phyloP scores from a whole-genome alignment of 2,797 vertebrate genomes.

The Chaenodraco wilsoni region DNA sequence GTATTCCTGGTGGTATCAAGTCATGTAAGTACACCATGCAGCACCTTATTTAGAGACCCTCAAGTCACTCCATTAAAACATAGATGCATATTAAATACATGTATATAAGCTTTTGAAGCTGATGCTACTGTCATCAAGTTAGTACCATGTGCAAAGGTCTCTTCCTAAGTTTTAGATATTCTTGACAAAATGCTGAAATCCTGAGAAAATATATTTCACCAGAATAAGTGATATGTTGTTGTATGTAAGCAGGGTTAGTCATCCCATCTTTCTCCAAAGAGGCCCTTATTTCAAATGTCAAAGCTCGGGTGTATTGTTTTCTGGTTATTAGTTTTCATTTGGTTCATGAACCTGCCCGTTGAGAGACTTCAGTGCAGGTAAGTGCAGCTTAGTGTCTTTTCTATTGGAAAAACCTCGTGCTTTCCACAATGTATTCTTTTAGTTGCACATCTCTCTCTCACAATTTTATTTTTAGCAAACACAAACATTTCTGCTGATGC shows the following conservation, averaged over 20 bases:
- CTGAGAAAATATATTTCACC: background rate
- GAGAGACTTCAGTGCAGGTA: background rate
- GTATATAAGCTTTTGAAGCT: too few relatives aligned
- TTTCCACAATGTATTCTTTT: background rate
- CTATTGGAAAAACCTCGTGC: background rate
- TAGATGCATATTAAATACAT: background rate
- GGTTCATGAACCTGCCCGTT: background rate
- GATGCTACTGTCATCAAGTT: background rate
- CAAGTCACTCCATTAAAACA: background rate
- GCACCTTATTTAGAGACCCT: too few relatives aligned
- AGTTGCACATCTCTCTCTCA: background rate
- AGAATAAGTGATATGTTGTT: background rate
- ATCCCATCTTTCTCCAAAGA: background rate
- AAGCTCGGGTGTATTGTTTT: background rate
- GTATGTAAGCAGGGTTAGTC: background rate
- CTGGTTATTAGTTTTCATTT: background rate
- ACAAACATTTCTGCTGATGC: background rate
- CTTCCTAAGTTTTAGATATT: background rate
- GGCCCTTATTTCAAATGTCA: conserved; percentile 14
- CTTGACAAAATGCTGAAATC: background rate
- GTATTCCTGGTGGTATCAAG: background rate
- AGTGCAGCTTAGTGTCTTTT: background rate
- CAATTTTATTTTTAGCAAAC: background rate
- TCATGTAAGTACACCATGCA: background rate
- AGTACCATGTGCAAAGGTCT: background rate